Evolutionary conservation across 2,113 vertebrate genomes (phyloP), one percentile per base, ranked within the genome.

Genomic region (Strix uralensis): DNA sequence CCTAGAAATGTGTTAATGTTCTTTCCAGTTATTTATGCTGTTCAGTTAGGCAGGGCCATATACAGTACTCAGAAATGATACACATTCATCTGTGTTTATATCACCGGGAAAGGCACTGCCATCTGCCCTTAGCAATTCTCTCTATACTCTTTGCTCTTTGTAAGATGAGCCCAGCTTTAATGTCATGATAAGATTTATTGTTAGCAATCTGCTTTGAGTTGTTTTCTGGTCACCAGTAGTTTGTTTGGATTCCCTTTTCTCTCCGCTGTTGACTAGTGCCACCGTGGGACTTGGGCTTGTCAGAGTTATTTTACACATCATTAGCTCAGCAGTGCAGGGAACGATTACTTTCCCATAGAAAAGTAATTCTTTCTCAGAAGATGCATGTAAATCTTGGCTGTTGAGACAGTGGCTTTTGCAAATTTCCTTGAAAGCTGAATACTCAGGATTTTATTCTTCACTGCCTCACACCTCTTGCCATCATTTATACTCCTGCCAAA

Each of bases 71-170:
- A 66, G 83, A 87, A 94, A 59, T 0, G 8, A 62, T 59, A 67
- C 10, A 2, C 70, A 42, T 74, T 95, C 74, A 46, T 94, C 81
- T 86, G 19, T 94, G 91, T 91, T 95, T 96, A 58, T 92, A 81
- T 91, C 81, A 58, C 91, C 9, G 3, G 81, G 89, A 91, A 85
- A 90, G 87, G 55, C 74, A 34, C 55, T 81, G 94, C 89, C 91
- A 77, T 95, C 89, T 96, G 96, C 92, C 91, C 94, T 86, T 42
- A 85, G 92, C 87, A 85, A 51, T 85, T 70, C 73, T 80, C 88
- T 59, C 65, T 65, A 36, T 87, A 22, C 94, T 95, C 92, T 92
- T 91, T 85, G 86, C 92, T 97, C 96, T 96, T 90, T 87, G 95
- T 95, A 97, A 97, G 92, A 94, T 77, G 95, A 97, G 71, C 81